Percentiles rank a stretch among this genome's conserved stretches.
Conservation (phyloP, 1,140 invertebrate species). For the Nebria ingens region DNA sequence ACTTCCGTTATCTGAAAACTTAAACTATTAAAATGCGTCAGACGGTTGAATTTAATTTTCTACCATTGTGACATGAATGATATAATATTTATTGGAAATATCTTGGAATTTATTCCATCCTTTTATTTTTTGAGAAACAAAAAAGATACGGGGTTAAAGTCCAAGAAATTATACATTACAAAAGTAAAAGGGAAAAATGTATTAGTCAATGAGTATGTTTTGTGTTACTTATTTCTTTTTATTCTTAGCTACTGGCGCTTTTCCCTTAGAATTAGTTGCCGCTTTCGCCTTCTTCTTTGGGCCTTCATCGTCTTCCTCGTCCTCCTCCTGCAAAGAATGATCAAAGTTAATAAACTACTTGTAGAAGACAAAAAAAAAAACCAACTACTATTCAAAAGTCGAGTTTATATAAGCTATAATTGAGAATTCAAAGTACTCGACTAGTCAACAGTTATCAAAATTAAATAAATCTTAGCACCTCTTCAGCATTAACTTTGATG, state of each 20-base stretch:
- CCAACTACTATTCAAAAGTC: background rate
- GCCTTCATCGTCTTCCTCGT: constrained; percentile 52
- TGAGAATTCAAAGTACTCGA: constrained; percentile 18
- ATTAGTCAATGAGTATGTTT: background rate
- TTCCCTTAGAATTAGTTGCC: constrained; percentile 49
- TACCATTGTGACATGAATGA: background rate
- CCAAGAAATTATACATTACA: too few species aligned
- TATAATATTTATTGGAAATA: background rate
- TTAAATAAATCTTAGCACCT: constrained; percentile 2
- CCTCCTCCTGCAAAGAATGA: constrained; percentile 38
- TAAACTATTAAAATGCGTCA: background rate
- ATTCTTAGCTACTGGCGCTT: constrained; percentile 35
- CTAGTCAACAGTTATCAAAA: background rate
- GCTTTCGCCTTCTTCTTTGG: constrained; percentile 55
- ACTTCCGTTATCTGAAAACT: background rate
- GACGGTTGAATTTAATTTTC: too few species aligned
- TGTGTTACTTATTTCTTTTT: constrained; percentile 31
- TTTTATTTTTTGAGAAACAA: background rate
- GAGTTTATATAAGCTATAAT: constrained; percentile 13
- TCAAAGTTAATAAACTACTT: background rate
- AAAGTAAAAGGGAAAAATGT: too few species aligned
- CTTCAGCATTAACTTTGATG: constrained; percentile 8
- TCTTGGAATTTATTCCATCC: background rate
- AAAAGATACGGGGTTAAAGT: too few species aligned
- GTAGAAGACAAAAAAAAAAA: constrained; percentile 5